Base-by-base conservation (phyloP, 2,888 invertebrate species). In the Cephonodes hylas region DNA sequence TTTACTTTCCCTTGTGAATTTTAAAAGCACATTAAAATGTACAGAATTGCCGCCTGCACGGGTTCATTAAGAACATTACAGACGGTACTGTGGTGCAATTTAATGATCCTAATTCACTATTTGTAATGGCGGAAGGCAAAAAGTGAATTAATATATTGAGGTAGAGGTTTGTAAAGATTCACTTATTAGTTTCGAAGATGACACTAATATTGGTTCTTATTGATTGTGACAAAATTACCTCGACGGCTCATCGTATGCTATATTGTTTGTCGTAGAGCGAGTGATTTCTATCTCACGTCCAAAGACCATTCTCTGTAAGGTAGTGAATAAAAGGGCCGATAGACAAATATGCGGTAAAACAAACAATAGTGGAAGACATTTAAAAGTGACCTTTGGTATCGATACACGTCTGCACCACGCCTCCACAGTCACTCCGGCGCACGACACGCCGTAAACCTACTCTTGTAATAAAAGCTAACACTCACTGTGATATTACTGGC, bases 1-100 rank as follows among this genome's bases (percentile, higher is more conserved):
- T 7, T 31, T 18, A 53, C 53, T 53, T 53, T 31, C 27, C 10
- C 15, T 53, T 31, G 53, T 53, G 27, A 53, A 53, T 53, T 53
- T 53, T 31, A 31, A 68, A 73, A 70, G 73, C 77, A 67, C 58
- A 75, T 77, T 79, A 79, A 77, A 74, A 75, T 74, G 67, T 64
- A 69, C 60, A 57, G 64, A 53, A 73, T 77, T 74, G 71, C 75
- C 65, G 64, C 65, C 64, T 66, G 38, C n/a, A 38, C 38, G 38
- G 68, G 64, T 45, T 18, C n/a, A 42, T 53, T 70, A 70, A 31
- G 53, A 53, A 3, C 53, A 31, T 53, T 53, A 53, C 18, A 27
- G 18, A n/a, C 15, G 31, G 27, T 48, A 15, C 7, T n/a, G 25
- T 31, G 27, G 53, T 15, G 53, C 53, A 31, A 53, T 13, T 6